A percentile compares a stretch with the other conserved stretches of the same genome.
Evolutionary conservation across 2,113 vertebrate genomes (phyloP).

Genomic region (Seriola quinqueradiata): DNA sequence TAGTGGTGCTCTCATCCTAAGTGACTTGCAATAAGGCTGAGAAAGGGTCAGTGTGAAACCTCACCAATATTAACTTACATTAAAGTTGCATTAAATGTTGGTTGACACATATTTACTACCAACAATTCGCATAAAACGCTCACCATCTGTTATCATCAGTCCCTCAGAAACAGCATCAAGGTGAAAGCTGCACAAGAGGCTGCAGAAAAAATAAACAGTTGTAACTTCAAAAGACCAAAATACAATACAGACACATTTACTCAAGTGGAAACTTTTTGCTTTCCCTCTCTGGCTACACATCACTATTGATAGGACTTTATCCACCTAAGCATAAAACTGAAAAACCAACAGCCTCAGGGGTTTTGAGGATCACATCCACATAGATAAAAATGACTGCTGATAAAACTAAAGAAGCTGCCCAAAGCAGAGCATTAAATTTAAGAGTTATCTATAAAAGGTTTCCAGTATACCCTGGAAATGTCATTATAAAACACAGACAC

Average conservation of each 20-base stretch:
- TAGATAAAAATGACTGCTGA: background rate
- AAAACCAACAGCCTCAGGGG: background rate
- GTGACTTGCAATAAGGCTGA: constrained; percentile 26
- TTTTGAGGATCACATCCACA: background rate
- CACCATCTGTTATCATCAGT: background rate
- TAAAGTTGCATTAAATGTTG: background rate
- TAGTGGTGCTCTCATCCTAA: constrained; percentile 37
- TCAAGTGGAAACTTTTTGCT: background rate
- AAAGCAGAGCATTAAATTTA: background rate
- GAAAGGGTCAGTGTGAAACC: constrained; percentile 1
- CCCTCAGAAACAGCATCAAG: background rate
- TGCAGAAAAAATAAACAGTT: background rate
- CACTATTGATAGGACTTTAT: background rate
- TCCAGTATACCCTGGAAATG: background rate
- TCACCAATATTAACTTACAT: constrained; percentile 16
- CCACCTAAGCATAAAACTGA: background rate
- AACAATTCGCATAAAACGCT: background rate
- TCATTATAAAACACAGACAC: background rate
- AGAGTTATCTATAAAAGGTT: background rate
- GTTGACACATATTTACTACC: background rate
- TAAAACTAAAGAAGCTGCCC: background rate
- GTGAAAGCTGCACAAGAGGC: background rate
- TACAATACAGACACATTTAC: background rate
- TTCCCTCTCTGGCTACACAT: background rate
- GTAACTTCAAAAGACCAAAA: background rate